Evolutionary conservation across 2,888 invertebrate genomes (phyloP), one percentile per base, ranked within the genome.

Genomic region (Erannis defoliaria): DNA sequence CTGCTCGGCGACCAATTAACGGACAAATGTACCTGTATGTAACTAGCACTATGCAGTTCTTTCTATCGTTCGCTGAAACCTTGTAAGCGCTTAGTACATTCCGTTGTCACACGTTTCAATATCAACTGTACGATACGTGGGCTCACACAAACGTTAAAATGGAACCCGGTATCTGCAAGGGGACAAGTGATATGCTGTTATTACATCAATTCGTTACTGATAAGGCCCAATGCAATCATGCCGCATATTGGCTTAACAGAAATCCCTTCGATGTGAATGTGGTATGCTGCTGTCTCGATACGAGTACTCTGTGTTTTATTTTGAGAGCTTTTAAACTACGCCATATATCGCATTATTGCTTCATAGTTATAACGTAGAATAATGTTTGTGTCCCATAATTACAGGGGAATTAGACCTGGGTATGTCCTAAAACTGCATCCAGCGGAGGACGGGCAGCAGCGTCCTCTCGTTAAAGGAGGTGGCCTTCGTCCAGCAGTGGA

Each of bases 171-270:
- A 80, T 81, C 76, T 73, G 66, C 55, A 68, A 74, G 78, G 79
- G 83, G 78, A 76, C 77, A 77, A 75, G 76, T 80, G 88, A 86
- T 86, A 88, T 73, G 74, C 73, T 76, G 83, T 85, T 88, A 89
- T 88, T 86, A 86, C 88, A 88, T 85, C 88, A 87, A 88, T 89
- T 84, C 83, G 80, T 84, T 83, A 82, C 84, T 87, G 90, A 89
- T 90, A 89, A 85, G 77, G 75, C 68, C 77, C 76, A 81, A 78
- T 76, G 81, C 85, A 85, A 90, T 88, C 87, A 85, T 76, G 78
- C 77, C 77, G 76, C 77, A 67, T 71, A 88, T 90, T 86, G 85
- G 82, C 82, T 85, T 85, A 84, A 77, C 74, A 74, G 73, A 84
- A 85, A 89, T 85, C 85, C 86, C 79, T 72, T 80, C 81, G 71